phyloP scores from a whole-genome alignment of 2,113 vertebrate genomes.

The Thalassarche chlororhynchos region DNA sequence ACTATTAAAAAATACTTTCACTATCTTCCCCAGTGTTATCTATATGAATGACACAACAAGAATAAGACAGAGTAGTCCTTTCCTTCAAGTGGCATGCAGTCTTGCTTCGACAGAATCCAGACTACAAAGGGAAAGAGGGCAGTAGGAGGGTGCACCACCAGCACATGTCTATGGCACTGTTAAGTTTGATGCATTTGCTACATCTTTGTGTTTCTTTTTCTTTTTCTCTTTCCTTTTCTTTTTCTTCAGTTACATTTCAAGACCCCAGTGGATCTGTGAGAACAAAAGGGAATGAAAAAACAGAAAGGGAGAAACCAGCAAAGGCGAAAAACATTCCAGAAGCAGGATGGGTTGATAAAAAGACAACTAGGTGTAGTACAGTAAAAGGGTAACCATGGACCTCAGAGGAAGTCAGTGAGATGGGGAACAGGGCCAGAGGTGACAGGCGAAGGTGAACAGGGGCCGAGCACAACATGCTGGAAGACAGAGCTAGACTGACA shows the following conservation, averaged over 20 bases:
- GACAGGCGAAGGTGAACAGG: background rate
- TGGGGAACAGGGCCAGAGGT: background rate
- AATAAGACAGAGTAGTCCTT: background rate
- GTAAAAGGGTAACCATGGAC: background rate
- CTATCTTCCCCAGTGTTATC: background rate
- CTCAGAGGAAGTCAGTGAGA: background rate
- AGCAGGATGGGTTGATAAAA: background rate
- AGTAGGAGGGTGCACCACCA: background rate
- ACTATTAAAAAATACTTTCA: background rate
- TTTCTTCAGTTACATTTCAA: background rate
- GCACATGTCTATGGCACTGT: background rate
- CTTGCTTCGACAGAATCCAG: background rate
- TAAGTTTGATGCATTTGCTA: conserved; percentile 7
- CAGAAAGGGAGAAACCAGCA: background rate
- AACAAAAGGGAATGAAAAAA: background rate
- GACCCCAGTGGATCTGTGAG: background rate
- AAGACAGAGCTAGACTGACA: background rate
- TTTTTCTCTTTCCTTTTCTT: background rate
- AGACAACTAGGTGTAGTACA: background rate
- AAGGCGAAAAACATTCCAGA: background rate
- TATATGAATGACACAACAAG: background rate
- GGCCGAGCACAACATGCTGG: background rate
- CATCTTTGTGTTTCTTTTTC: background rate
- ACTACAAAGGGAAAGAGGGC: conserved; percentile 23
- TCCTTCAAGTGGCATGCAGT: background rate